Evolutionary conservation across 1,140 invertebrate genomes (phyloP).

Genomic region (Hylaeus anthracinus): DNA sequence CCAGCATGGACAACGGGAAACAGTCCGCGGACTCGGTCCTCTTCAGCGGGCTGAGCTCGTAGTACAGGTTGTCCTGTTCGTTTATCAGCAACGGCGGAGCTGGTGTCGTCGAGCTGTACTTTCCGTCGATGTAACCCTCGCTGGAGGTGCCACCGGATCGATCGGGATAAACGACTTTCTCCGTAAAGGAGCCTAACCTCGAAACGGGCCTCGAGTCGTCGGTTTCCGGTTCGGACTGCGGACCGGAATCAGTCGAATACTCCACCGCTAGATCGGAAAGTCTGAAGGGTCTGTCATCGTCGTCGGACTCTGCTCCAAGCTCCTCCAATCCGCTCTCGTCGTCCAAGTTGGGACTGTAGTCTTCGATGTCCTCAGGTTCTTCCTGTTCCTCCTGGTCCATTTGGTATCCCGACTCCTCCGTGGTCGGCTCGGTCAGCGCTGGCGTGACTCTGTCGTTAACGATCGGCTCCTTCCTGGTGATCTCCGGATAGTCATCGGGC

Average conservation of each 20-base stretch:
- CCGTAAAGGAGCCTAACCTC: slow-evolving; percentile 69
- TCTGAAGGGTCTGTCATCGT: slow-evolving; percentile 69
- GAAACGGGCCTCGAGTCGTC: slow-evolving; percentile 76
- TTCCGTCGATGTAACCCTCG: slow-evolving; percentile 69
- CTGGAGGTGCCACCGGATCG: slow-evolving; percentile 68
- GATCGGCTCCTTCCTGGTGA: slow-evolving; percentile 70
- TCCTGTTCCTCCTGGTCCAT: slow-evolving; percentile 46
- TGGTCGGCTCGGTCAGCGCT: background rate
- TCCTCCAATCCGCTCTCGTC: slow-evolving; percentile 66
- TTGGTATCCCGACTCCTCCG: background rate
- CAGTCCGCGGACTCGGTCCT: slow-evolving; percentile 38
- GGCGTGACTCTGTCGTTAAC: slow-evolving; percentile 39
- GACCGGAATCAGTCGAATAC: slow-evolving; percentile 77
- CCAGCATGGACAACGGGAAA: background rate
- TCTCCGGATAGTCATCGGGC: slow-evolving; percentile 83
- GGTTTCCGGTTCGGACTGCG: slow-evolving; percentile 76
- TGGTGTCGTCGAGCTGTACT: slow-evolving; percentile 58
- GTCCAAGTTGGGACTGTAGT: slow-evolving; percentile 62
- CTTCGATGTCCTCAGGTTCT: slow-evolving; percentile 36
- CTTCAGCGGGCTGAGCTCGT: slow-evolving; percentile 25
- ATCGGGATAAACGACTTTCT: slow-evolving; percentile 67
- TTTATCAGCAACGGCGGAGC: slow-evolving; percentile 51
- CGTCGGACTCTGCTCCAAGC: slow-evolving; percentile 60
- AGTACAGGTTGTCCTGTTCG: slow-evolving; percentile 29
- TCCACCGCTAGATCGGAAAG: slow-evolving; percentile 73